Base-by-base conservation (phyloP, 2,113 vertebrate species). In the Clarias gariepinus region DNA sequence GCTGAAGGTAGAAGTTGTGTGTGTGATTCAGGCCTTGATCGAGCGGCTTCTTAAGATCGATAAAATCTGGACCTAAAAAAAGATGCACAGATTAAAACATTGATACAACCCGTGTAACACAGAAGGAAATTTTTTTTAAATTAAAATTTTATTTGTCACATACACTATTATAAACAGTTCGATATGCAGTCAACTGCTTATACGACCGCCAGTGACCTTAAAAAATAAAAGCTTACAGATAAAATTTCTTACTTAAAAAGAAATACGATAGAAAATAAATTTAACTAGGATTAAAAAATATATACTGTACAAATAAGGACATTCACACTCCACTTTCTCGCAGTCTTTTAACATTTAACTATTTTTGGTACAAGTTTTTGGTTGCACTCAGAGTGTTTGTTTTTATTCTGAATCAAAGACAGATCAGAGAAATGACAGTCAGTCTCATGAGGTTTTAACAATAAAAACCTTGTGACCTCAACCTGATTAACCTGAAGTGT, bases 1-100 rank as follows among this genome's bases (percentile, higher is more conserved):
- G 97, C 88, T 98, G 95, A 91, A 99, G 93, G 94, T 99, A 99
- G 90, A 97, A 97, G 93, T 99, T 99, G 93, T 93, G 95, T 36
- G 98, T 99, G 92, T 99, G 97, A 94, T 99, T 98, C 92, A 99
- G 92, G 52, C 97, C 98, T 94, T 97, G 97, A 92, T 99, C 97
- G 89, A 96, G 94, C 3, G 98, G 97, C 86, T 94, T 96, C 92
- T 97, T 98, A 93, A 99, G 95, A 94, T 99, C 97, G 87, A 99
- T 96, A 94, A 99, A 99, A 93, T 96, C 98, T 99, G 93, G 89
- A 41, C 2, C 68, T 2, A 91, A 87, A 85, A 25, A 81, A 41
- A 41, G 41, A 41, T 6, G 81, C 57, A 85, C 9, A 25, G 16
- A 36, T n/a, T 41, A 30, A 5, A 55, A 53, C 61, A 28, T 9